Evolutionary conservation across 2,797 vertebrate species (phyloP).

Genomic region (Spondyliosoma cantharus): DNA sequence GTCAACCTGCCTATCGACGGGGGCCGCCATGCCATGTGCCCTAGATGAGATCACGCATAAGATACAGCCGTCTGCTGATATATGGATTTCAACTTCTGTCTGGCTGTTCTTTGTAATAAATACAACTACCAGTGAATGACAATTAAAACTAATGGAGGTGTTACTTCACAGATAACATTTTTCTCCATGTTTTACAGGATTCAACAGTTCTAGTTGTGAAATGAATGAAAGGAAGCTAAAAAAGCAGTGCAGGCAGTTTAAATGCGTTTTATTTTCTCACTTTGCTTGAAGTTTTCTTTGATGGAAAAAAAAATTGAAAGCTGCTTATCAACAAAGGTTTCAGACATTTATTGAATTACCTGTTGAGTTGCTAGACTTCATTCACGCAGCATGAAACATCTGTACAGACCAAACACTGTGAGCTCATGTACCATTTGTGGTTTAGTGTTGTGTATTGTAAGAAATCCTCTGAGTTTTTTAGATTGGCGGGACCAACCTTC

Average conservation of each 20-base stretch:
- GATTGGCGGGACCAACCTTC: conserved; percentile 39
- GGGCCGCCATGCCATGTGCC: conserved; percentile 89
- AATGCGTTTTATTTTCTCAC: conserved; percentile 43
- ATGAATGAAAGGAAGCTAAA: conserved; percentile 3
- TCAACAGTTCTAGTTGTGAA: conserved; percentile 28
- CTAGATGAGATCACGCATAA: conserved; percentile 68
- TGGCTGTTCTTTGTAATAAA: conserved; percentile 35
- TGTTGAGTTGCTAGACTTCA: conserved; percentile 48
- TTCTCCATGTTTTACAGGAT: conserved; percentile 16
- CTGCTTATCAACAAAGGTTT: conserved; percentile 82
- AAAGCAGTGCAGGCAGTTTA: conserved; percentile 33
- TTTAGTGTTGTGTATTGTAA: conserved; percentile 38
- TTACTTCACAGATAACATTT: neutral
- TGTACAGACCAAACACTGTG: conserved; percentile 46
- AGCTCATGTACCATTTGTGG: conserved; percentile 32
- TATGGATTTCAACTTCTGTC: conserved; percentile 16
- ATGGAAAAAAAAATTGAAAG: conserved; percentile 23
- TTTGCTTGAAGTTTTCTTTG: conserved; percentile 23
- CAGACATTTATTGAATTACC: conserved; percentile 88
- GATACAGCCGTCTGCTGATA: conserved; percentile 29
- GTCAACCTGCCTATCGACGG: conserved; percentile 87
- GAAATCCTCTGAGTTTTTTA: conserved; percentile 67
- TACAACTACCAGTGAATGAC: neutral
- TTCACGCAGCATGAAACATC: conserved; percentile 38
- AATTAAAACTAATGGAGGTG: neutral